Percentiles rank a stretch among this genome's conserved stretches.
Evolutionary conservation across 2,888 invertebrate species (phyloP).

Genomic region (Oxystoma pomonae): DNA sequence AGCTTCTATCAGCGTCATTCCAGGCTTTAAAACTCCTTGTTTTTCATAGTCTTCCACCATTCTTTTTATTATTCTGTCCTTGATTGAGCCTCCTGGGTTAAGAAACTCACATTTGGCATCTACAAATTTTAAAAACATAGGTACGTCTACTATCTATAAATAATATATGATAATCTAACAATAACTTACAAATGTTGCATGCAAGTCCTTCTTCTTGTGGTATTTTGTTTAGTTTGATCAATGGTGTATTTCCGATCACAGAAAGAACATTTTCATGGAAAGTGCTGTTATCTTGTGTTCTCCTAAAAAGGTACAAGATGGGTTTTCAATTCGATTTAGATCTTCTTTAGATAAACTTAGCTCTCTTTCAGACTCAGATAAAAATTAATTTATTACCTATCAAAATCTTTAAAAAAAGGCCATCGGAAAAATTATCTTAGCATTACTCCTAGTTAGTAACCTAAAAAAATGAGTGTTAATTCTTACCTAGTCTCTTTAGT

Average conservation of each 20-base stretch:
- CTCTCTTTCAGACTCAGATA: not conserved
- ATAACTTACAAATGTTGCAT: conserved; percentile 82
- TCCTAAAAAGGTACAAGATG: conserved; percentile 16
- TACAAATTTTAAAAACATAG: conserved; percentile 43
- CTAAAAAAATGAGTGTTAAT: too few relatives aligned
- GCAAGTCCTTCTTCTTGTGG: conserved; percentile 70
- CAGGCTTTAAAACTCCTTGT: conserved; percentile 77
- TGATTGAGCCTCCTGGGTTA: conserved; percentile 95
- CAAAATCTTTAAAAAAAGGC: too few relatives aligned
- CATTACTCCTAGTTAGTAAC: too few relatives aligned
- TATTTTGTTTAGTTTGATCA: conserved; percentile 73
- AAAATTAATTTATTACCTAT: not conserved
- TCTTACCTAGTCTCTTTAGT: conserved; percentile 43
- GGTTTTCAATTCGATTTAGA: too few relatives aligned
- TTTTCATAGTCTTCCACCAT: conserved; percentile 94
- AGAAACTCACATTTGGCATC: conserved; percentile 96
- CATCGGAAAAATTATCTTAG: too few relatives aligned
- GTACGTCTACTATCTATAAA: not conserved
- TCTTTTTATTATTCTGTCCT: conserved; percentile 86
- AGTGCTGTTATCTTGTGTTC: conserved; percentile 49
- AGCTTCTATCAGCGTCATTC: conserved; percentile 90
- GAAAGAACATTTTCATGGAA: conserved; percentile 62
- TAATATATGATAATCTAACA: too few relatives aligned
- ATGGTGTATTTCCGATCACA: conserved; percentile 77
- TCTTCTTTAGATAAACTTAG: too few relatives aligned